Evolutionary conservation across 1,140 invertebrate species (phyloP).

Genomic region (Asobara japonica): DNA sequence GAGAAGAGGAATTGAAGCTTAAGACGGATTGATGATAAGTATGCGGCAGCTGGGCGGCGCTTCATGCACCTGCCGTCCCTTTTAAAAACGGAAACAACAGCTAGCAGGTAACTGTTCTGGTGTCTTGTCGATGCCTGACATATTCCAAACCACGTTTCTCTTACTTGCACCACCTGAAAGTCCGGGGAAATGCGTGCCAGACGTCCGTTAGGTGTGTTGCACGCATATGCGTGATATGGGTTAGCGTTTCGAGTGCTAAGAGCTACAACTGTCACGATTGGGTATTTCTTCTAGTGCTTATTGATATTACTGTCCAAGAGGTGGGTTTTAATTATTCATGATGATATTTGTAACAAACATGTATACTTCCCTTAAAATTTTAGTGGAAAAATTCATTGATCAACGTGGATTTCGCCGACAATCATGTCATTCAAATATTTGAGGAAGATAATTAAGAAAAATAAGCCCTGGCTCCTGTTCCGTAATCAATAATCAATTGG

Average conservation of each 20-base stretch:
- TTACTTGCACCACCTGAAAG: conserved; percentile 19
- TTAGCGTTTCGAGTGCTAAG: conserved; percentile 7
- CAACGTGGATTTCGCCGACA: too few relatives aligned
- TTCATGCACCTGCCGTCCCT: conserved; percentile 59
- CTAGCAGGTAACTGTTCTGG: conserved; percentile 54
- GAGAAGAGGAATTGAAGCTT: neutral
- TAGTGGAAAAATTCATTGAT: too few relatives aligned
- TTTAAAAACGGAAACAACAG: conserved; percentile 52
- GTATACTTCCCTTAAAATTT: too few relatives aligned
- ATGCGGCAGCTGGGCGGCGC: conserved; percentile 59
- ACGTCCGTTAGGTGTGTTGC: conserved; percentile 41
- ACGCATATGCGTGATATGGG: conserved; percentile 37
- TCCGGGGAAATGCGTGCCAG: conserved; percentile 37
- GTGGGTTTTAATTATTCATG: neutral
- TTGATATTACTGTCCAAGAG: neutral
- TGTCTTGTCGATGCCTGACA: conserved; percentile 45
- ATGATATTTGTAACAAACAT: too few relatives aligned
- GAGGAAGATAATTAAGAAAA: too few relatives aligned
- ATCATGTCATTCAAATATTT: too few relatives aligned
- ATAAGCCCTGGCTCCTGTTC: too few relatives aligned
- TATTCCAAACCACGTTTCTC: conserved; percentile 30
- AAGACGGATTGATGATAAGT: conserved; percentile 23
- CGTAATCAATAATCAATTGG: too few relatives aligned
- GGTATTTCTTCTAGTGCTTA: neutral
- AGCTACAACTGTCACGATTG: conserved; percentile 40